Evolutionary conservation across 2,113 vertebrate genomes (phyloP), one percentile per base, ranked within the genome.

Genomic region (Seriola aureovittata): DNA sequence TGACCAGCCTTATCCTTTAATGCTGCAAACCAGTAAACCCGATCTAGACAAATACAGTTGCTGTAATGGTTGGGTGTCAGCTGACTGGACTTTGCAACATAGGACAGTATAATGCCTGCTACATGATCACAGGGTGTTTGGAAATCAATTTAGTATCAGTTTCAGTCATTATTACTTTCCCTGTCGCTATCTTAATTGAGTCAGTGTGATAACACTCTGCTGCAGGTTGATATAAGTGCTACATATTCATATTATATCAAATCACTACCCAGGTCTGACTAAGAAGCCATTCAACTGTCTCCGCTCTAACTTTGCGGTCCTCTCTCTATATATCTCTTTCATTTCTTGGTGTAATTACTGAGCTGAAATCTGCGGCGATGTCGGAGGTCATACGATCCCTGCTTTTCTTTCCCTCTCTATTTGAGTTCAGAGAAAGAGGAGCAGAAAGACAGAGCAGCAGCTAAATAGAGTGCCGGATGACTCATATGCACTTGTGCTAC

Each of bases 291-390:
- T 88, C 40, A 65, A 54, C 71, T 69, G 38, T 40, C 32, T 71
- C 44, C n/a, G 3, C 21, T 66, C 60, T 40, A 13, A 57, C 3
- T 62, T 69, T 67, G 78, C 3, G 38, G 55, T 60, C 57, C 38
- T 29, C 11, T 71, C 55, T 40, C 29, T 32, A 10, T 42, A 25
- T 21, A 4, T 36, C 57, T 65, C 25, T 80, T 75, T 77, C n/a
- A 74, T 77, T 75, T 57, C 59, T 73, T 19, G 2, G 40, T 34
- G 65, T 88, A 81, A 87, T 91, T 80, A 83, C 75, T 59, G 52
- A 71, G 67, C 58, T 72, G 60, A 84, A 84, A 89, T 83, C 44
- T 34, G 64, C 60, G 17, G 32, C 19, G 3, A 46, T 46, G 59
- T 84, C 54, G 17, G 69, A 82, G 84, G 86, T 89, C 75, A 59